Base-by-base conservation (phyloP, 2,113 vertebrate species). In the Myrmecobius fasciatus region DNA sequence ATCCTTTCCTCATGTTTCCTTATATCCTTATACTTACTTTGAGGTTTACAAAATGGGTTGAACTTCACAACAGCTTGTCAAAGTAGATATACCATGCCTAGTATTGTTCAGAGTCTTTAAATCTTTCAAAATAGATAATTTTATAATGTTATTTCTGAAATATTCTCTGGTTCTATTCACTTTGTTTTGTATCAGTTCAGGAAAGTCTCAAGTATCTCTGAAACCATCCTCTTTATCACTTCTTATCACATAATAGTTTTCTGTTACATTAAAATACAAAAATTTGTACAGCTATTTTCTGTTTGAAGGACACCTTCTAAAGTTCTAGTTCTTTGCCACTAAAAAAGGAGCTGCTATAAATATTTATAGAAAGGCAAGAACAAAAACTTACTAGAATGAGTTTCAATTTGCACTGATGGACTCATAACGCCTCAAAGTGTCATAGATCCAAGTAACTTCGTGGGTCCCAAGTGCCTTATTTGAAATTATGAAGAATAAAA, bases 391-490 rank as follows among this genome's bases (percentile, higher is more conserved):
- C 43, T 43, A 43, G n/a, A 22, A 83, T 83, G 67, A 83, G 67
- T 8, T 83, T 7, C 67, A 43, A n/a, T 2, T 43, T 83, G n/a
- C 17, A 43, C n/a, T 83, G n/a, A 43, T 43, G 67, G 2, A 83
- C 43, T 83, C 36, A n/a, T 36, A 75, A 75, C 2, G 36, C 17
- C 17, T 83, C 36, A 67, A n/a, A 36, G 31, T n/a, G n/a, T 67
- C 12, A 20, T n/a, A 75, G 31, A 75, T 20, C 14, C 36, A 89
- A 89, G 26, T 53, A 56, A 56, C n/a, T 25, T 47, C 89, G 95
- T 43, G 94, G 12, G 53, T 52, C 2, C 26, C n/a, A 92, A 89
- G 46, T 90, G 46, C 26, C 90, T 93, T 96, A 94, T 91, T 91
- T 90, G 89, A 94, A 56, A 89, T 83, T 20, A 31, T 60, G 8